These are phyloP conservation scores for Ataeniobius toweri DNA, from an alignment of 2,797 vertebrate species.

Conservation along the genomic window DNA sequence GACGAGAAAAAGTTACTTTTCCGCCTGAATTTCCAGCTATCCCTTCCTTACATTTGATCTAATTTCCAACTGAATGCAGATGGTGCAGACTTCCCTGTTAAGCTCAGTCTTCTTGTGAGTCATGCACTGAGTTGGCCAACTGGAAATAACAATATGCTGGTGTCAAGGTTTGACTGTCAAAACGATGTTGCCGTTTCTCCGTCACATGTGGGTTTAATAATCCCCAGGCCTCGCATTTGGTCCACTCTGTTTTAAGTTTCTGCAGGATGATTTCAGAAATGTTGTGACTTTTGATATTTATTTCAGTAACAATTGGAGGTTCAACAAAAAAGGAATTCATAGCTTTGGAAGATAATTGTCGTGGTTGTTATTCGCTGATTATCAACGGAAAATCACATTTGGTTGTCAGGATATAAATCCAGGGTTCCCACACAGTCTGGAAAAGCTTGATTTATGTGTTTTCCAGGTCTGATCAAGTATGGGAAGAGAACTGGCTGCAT, in stretches of 20 bases:
- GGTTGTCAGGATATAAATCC: not conserved
- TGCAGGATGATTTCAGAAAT: not conserved
- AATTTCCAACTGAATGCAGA: not conserved
- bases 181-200: not conserved
- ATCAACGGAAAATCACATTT: not conserved
- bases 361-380: not conserved
- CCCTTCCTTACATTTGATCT: not conserved
- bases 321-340: not conserved
- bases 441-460: not conserved
- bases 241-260: not conserved
- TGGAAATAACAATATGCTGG: not conserved
- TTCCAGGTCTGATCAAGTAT: not conserved
- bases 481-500: too few relatives aligned
- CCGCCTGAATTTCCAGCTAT: too few relatives aligned
- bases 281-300: not conserved
- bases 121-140: not conserved
- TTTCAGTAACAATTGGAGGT: not conserved
- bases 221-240: not conserved
- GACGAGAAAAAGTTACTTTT: not conserved
- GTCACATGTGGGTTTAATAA: conserved; percentile 1
- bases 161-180: conserved; percentile 4
- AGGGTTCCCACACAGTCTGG: not conserved
- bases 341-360: not conserved
- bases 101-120: not conserved
- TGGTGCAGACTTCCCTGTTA: conserved; percentile 1